phyloP scores from a whole-genome alignment of 2,888 invertebrate genomes.

The Pachymerium ferrugineum region DNA sequence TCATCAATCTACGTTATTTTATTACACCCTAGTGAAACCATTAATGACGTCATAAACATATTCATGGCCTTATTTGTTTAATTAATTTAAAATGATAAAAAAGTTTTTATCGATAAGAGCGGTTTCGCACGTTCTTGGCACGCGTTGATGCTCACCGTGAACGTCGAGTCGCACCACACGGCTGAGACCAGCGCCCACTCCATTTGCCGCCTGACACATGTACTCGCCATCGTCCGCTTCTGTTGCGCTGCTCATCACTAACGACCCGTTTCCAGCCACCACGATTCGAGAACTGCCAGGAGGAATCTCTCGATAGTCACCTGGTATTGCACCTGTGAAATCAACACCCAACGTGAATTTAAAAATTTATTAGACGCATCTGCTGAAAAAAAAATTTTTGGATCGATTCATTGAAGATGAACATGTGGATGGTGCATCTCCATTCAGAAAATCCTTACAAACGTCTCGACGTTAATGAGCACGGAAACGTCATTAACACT shows the following conservation, averaged over 20 bases:
- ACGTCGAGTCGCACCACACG: constrained; percentile 47
- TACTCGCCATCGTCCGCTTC: constrained; percentile 93
- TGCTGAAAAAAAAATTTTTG: no score
- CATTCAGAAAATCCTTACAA: no score
- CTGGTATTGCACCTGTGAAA: constrained; percentile 71
- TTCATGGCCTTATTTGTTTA: no score
- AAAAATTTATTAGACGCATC: no score
- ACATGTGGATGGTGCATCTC: constrained; percentile 39
- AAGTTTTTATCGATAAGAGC: not conserved
- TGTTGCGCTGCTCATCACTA: constrained; percentile 81
- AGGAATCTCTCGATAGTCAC: constrained; percentile 88
- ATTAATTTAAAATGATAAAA: not conserved
- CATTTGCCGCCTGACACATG: constrained; percentile 91
- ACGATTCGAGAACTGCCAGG: constrained; percentile 83
- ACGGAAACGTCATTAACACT: not conserved
- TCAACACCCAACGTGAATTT: no score
- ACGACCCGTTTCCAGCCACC: constrained; percentile 81
- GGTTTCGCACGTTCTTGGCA: not conserved
- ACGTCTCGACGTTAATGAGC: not conserved
- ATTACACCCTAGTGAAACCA: no score
- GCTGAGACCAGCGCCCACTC: constrained; percentile 81
- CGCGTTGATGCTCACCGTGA: constrained; percentile 43
- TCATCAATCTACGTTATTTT: no score
- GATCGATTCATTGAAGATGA: constrained; percentile 39
- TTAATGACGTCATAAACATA: no score